A percentile compares a stretch with the other conserved stretches of the same genome.
phyloP scores from a whole-genome alignment of 2,888 invertebrate genomes.

The Drosophila niveifrons region DNA sequence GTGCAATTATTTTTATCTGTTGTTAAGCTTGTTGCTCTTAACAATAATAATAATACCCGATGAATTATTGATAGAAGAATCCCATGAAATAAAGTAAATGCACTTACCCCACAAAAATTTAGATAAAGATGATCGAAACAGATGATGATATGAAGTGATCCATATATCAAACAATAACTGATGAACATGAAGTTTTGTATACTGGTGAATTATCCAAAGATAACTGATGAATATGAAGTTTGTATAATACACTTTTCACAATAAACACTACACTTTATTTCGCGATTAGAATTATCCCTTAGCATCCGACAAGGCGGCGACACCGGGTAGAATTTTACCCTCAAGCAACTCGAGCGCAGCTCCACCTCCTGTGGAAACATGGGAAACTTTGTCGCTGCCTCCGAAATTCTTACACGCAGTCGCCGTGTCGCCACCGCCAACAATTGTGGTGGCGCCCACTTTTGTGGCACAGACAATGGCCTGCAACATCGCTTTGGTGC shows the following conservation, averaged over 20 bases:
- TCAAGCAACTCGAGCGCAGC: slow-evolving; percentile 96
- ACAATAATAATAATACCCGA: too few relatives aligned
- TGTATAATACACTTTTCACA: too few relatives aligned
- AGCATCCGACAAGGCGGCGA: slow-evolving; percentile 89
- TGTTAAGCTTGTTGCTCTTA: too few relatives aligned
- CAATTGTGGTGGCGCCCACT: slow-evolving; percentile 93
- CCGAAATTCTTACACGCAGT: slow-evolving; percentile 94
- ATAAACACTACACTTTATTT: background rate
- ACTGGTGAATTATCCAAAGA: background rate
- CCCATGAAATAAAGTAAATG: background rate
- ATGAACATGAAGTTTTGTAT: too few relatives aligned
- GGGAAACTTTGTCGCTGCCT: slow-evolving; percentile 97
- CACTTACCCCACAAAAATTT: background rate
- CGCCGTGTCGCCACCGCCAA: slow-evolving; percentile 98
- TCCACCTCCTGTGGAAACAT: slow-evolving; percentile 97
- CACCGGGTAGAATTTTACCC: slow-evolving; percentile 95
- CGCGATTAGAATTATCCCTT: slow-evolving; percentile 1
- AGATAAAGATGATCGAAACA: background rate
- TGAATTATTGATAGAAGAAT: background rate
- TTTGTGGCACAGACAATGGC: slow-evolving; percentile 95
- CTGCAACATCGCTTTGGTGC: slow-evolving; percentile 97
- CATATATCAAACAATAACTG: too few relatives aligned
- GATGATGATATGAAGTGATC: background rate
- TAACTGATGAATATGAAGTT: background rate
- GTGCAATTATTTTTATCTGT: too few relatives aligned